Evolutionary conservation across 2,888 invertebrate genomes (phyloP).

Genomic region (Drosophila picticornis): DNA sequence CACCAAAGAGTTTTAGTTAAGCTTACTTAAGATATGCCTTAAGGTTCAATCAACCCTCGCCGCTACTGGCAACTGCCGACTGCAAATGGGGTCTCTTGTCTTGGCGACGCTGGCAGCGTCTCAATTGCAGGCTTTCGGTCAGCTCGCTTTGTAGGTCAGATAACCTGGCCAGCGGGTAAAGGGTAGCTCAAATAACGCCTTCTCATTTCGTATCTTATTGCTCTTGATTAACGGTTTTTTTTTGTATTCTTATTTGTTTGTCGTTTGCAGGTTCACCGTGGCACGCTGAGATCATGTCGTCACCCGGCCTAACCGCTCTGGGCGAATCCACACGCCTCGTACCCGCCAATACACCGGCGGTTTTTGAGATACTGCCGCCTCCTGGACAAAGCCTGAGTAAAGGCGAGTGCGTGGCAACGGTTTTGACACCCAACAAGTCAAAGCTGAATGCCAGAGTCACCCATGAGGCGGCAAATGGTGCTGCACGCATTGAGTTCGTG

Average conservation of each 20-base stretch:
- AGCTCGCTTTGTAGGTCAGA: slow-evolving; percentile 52
- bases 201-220: slow-evolving; percentile 6
- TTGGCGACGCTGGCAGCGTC: slow-evolving; percentile 11
- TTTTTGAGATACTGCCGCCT: slow-evolving; percentile 90
- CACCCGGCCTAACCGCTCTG: slow-evolving; percentile 91
- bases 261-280: slow-evolving; percentile 93
- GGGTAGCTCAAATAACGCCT: slow-evolving; percentile 10
- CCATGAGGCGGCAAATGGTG: slow-evolving; percentile 92
- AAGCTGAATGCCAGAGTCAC: slow-evolving; percentile 93
- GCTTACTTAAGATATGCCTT: not conserved
- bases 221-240: slow-evolving; percentile 13
- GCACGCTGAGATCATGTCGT: slow-evolving; percentile 95
- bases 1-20: not conserved
- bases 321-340: slow-evolving; percentile 96
- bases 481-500: slow-evolving; percentile 96
- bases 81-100: slow-evolving; percentile 11
- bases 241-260: not conserved
- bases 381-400: slow-evolving; percentile 86
- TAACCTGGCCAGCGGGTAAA: slow-evolving; percentile 12
- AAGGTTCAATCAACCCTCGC: slow-evolving; percentile 19
- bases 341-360: slow-evolving; percentile 94
- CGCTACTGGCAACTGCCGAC: not conserved
- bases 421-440: slow-evolving; percentile 93
- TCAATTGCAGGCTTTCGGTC: slow-evolving; percentile 43
- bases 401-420: slow-evolving; percentile 88